Evolutionary conservation across 1,140 invertebrate species (phyloP), one percentile per base, ranked within the genome.

Genomic region (Geopemphigus sp.): DNA sequence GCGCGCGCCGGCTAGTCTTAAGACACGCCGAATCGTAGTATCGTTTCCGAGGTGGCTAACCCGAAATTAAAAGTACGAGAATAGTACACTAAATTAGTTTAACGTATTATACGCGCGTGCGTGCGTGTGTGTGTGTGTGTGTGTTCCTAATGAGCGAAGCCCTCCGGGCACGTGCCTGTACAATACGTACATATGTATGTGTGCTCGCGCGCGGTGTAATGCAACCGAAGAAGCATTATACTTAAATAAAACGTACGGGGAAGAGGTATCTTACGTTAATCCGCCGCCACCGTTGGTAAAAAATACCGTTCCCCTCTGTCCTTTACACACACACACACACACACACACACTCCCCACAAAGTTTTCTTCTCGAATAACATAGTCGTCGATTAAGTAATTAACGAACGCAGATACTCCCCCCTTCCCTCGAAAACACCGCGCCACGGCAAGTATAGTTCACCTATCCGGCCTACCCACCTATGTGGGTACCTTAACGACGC

Each of bases 111-210:
- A 26, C 26, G 59, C 17, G 59, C 24, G 24, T 8, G 24, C 26
- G 59, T 26, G 59, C 24, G 24, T 8, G 24, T 61, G 1, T 32
- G 19, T 29, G 8, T 32, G 32, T 50, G 14, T 50, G 47, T 50
- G 47, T 50, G 47, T 24, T 57, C 54, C 12, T 68, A 68, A 68
- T 24, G 39, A 68, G 64, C 64, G 64, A 68, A 68, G n/a, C 12
- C 64, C 14, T 22, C n/a, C 0, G 64, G 64, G 64, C 39, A 68
- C 64, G 64, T 68, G 64, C 22, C 64, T 39, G 39, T 68, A 5
- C 47, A 68, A 45, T 45, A 45, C n/a, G n/a, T n/a, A n/a, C n/a
- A n/a, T n/a, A n/a, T n/a, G n/a, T n/a, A n/a, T n/a, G n/a, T n/a
- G n/a, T n/a, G n/a, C n/a, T n/a, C n/a, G n/a, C 8, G 8, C 8